These are phyloP conservation scores for Leucania comma DNA, from an alignment of 2,888 invertebrate species.

Conservation along the genomic window DNA sequence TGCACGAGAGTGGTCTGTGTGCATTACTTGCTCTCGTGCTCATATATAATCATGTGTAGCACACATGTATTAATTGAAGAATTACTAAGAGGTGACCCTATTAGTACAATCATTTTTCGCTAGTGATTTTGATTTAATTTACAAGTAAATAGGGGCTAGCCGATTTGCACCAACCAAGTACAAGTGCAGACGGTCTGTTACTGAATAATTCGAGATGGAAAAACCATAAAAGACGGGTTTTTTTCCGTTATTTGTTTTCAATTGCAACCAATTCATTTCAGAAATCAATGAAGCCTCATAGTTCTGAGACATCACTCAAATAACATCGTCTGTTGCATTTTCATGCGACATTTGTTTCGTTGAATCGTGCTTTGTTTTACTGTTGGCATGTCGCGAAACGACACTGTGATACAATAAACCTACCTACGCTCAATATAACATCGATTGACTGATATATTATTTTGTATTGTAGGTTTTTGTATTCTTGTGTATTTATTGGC, in stretches of 20 bases:
- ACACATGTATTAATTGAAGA: too few species aligned
- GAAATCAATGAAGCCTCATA: constrained; percentile 6
- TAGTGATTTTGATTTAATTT: too few species aligned
- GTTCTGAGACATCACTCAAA: constrained; percentile 26
- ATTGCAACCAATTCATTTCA: constrained; percentile 2
- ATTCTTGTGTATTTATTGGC: background rate
- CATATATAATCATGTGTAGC: too few species aligned
- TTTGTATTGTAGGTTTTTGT: constrained; percentile 2
- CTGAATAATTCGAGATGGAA: background rate
- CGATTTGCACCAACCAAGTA: too few species aligned
- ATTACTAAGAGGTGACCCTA: too few species aligned
- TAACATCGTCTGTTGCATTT: constrained; percentile 13
- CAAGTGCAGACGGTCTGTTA: background rate
- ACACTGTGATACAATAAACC: constrained; percentile 12
- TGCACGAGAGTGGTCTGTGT: too few species aligned
- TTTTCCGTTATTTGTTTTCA: background rate
- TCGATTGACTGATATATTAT: constrained; percentile 17
- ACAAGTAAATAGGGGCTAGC: background rate
- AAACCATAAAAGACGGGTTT: background rate
- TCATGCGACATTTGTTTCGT: constrained; percentile 43
- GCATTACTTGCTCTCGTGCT: too few species aligned
- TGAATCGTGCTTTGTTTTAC: constrained; percentile 34
- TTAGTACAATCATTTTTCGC: too few species aligned
- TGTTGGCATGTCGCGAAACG: constrained; percentile 26
- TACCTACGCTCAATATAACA: constrained; percentile 11